phyloP scores from a whole-genome alignment of 2,888 invertebrate genomes.

The Cynaeus angustus region DNA sequence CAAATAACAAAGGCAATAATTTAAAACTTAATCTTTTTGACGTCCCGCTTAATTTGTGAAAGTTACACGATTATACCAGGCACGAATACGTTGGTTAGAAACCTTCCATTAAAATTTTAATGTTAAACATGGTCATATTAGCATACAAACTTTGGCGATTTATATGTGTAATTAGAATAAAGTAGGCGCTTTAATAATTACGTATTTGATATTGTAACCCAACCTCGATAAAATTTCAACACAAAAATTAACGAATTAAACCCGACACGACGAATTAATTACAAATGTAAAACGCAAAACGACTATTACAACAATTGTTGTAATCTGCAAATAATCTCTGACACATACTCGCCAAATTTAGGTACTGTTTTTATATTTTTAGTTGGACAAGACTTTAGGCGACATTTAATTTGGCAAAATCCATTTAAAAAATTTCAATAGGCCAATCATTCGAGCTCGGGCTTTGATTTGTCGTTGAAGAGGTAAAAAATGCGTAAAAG shows the following conservation, averaged over 20 bases:
- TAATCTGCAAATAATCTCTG: slow-evolving; percentile 10
- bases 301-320: slow-evolving; percentile 19
- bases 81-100: slow-evolving; percentile 17
- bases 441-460: slow-evolving; percentile 5
- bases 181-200: slow-evolving; percentile 18
- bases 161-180: slow-evolving; percentile 28
- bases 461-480: slow-evolving; percentile 34
- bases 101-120: slow-evolving; percentile 35
- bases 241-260: slow-evolving; percentile 23
- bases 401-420: slow-evolving; percentile 18
- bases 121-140: slow-evolving; percentile 26
- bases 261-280: not conserved
- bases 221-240: not conserved
- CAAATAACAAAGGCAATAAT: slow-evolving; percentile 27
- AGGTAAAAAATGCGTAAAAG: slow-evolving; percentile 31
- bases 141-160: slow-evolving; percentile 28
- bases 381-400: not conserved
- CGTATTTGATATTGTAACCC: slow-evolving; percentile 13
- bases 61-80: slow-evolving; percentile 23
- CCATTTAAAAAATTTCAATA: slow-evolving; percentile 9
- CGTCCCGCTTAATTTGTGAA: slow-evolving; percentile 27
- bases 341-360: not conserved
- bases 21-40: slow-evolving; percentile 33
- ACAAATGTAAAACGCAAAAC: slow-evolving; percentile 5
- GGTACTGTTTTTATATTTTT: slow-evolving; percentile 6